Conservation (phyloP, 2,888 invertebrate species). For the Synergus umbraculus region DNA sequence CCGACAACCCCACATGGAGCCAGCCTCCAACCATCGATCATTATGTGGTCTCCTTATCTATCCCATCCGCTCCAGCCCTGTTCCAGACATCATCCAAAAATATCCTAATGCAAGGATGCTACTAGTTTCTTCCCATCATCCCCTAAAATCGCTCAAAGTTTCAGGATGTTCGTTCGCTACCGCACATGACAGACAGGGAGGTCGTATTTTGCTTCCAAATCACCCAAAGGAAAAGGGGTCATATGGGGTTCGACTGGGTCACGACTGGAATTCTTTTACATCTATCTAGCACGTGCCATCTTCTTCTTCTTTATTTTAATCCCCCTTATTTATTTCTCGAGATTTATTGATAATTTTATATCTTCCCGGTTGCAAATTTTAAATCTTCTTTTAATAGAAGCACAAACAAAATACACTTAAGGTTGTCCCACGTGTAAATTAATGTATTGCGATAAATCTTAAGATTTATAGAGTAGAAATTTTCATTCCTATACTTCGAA, state of each 20-base stretch:
- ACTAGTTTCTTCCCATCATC: not conserved
- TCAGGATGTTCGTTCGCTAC: not conserved
- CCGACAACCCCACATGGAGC: not conserved
- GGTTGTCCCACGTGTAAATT: too few species aligned
- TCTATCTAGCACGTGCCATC: conserved; percentile 9
- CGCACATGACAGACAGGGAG: not conserved
- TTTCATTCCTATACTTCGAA: too few species aligned
- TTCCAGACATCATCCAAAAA: not conserved
- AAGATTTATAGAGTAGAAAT: too few species aligned
- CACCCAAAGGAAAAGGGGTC: not conserved
- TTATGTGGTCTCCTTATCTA: not conserved
- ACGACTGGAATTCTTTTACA: not conserved
- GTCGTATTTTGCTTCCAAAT: conserved; percentile 16
- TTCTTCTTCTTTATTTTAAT: conserved; percentile 20
- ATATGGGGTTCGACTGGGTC: conserved; percentile 20
- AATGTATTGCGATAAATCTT: too few species aligned
- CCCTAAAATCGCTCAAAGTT: not conserved
- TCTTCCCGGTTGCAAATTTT: too few species aligned
- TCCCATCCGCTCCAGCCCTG: not conserved
- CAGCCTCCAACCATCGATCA: conserved; percentile 17
- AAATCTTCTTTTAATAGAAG: too few species aligned
- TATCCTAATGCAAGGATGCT: not conserved
- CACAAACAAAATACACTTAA: too few species aligned
- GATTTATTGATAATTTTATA: not conserved
- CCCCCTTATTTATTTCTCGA: conserved; percentile 26